phyloP scores from a whole-genome alignment of 2,797 vertebrate genomes.

The Ibycter americanus region DNA sequence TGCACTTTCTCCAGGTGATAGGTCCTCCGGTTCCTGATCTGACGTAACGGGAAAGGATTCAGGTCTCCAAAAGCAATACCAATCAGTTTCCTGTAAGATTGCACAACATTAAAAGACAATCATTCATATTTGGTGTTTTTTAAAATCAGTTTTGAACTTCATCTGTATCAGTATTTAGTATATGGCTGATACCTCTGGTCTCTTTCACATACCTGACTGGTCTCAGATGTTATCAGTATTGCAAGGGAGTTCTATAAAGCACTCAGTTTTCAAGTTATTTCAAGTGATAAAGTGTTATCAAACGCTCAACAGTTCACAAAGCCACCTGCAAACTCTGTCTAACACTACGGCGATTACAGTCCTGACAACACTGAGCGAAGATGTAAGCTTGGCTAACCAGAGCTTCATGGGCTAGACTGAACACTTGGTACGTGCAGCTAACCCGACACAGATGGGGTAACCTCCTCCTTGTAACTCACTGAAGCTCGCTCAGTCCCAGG shows the following conservation, averaged over 20 bases:
- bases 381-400: not conserved
- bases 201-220: not conserved
- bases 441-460: rapidly evolving
- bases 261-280: not conserved
- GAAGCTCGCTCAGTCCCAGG: not conserved
- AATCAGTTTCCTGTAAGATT: conserved; percentile 86
- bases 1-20: conserved; percentile 98
- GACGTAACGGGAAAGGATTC: conserved; percentile 95
- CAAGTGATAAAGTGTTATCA: not conserved
- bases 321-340: not conserved
- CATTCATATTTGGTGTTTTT: not conserved
- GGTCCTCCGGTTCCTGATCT: conserved; percentile 91
- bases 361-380: not conserved
- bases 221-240: not conserved
- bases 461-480: not conserved
- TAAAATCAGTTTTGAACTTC: not conserved
- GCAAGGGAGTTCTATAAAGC: not conserved
- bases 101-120: not conserved
- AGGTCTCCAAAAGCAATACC: conserved; percentile 93
- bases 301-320: not conserved
- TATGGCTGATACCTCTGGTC: not conserved
- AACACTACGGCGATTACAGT: rapidly evolving
- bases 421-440: not conserved
- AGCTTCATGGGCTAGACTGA: not conserved
- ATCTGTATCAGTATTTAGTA: not conserved